These are phyloP conservation scores for Leptopilina boulardi DNA, from an alignment of 1,140 invertebrate species.

Conservation along the genomic window DNA sequence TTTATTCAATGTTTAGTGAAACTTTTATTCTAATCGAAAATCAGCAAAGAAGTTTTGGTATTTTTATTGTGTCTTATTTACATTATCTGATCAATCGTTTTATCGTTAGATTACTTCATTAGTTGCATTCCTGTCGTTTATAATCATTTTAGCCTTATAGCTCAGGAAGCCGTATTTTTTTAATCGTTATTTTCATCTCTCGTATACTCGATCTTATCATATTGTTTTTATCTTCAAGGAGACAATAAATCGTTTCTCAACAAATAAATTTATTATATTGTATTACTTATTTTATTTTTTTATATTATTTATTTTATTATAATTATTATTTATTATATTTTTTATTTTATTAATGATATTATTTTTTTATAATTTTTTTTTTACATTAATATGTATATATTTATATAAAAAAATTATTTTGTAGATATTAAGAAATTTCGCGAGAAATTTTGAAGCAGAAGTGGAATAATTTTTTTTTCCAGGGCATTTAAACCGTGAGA, in stretches of 20 bases:
- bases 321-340: no score
- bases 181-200: not conserved
- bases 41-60: not conserved
- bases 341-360: no score
- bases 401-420: no score
- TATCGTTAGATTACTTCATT: slow-evolving; percentile 13
- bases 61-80: not conserved
- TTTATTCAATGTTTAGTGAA: not conserved
- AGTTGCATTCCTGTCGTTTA: not conserved
- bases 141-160: not conserved
- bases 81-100: not conserved
- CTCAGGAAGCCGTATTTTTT: not conserved
- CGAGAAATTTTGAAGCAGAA: not conserved
- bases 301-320: no score
- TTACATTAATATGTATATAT: no score
- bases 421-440: not conserved
- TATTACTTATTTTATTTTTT: no score
- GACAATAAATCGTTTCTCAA: not conserved
- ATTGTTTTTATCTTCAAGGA: not conserved
- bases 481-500: not conserved
- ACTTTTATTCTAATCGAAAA: not conserved
- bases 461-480: not conserved
- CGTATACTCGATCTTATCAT: not conserved
- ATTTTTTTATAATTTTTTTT: no score
- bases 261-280: no score